Evolutionary conservation across 2,888 invertebrate species (phyloP).

Genomic region (Tineola bisselliella): DNA sequence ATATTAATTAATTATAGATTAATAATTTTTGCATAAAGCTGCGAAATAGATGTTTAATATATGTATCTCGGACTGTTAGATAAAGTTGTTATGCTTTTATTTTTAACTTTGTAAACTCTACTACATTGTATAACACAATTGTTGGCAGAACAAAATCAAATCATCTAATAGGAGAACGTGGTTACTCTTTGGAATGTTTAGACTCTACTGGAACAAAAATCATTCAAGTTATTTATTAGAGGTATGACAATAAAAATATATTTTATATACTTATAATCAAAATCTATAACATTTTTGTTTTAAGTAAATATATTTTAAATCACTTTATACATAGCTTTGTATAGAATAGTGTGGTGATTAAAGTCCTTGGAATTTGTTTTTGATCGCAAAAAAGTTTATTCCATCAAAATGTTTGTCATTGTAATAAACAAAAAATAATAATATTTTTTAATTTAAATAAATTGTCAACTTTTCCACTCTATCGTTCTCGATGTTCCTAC

Average conservation of each 20-base stretch:
- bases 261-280: too few relatives aligned
- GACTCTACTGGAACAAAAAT: neutral
- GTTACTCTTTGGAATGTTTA: conserved; percentile 3
- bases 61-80: conserved; percentile 5
- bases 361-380: too few relatives aligned
- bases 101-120: neutral
- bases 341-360: too few relatives aligned
- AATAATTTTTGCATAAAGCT: neutral
- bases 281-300: too few relatives aligned
- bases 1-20: neutral
- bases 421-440: neutral
- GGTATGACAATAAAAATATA: neutral
- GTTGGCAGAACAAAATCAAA: conserved; percentile 6
- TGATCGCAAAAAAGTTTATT: too few relatives aligned
- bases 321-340: too few relatives aligned
- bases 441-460: too few relatives aligned
- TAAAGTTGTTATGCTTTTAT: neutral
- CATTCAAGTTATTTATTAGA: too few relatives aligned
- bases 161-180: conserved; percentile 3
- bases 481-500: neutral
- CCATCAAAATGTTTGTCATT: too few relatives aligned
- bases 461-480: neutral
- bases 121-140: neutral
- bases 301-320: too few relatives aligned
- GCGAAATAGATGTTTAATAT: neutral